Base-by-base conservation (phyloP, 2,888 invertebrate genomes). In the Thyatira batis region DNA sequence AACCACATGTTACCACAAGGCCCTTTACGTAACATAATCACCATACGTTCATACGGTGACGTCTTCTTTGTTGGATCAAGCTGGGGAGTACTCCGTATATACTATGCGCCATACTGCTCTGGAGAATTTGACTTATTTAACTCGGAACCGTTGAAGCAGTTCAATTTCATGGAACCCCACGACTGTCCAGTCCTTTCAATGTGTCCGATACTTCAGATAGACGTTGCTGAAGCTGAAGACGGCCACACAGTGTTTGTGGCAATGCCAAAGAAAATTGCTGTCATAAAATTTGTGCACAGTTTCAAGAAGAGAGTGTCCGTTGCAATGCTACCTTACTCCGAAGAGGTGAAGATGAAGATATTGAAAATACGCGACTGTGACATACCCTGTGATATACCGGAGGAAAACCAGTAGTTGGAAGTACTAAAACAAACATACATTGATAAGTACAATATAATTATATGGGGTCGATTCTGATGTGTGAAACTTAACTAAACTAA, bases 231-330 rank as follows among this genome's bases (percentile, higher is more conserved):
- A 67, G 59, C 63, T 0, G 76, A 80, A 39, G 73, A 80, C 0
- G 84, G 87, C 0, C 91, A 91, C 51, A 81, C 65, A 0, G 76
- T 91, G 0, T 56, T 88, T 1, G 82, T 88, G 0, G 89, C 79
- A 0, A 88, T 89, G 89, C 88, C 87, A 0, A 85, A 86, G 51
- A 88, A 89, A 61, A 76, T 91, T 9, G 84, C 81, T 0, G 66
- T 85, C 0, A 45, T 91, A 0, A 77, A 78, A n/a, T 89, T 82
- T 25, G 66, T 51, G 0, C 85, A 90, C 53, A 63, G 58, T 1
- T 81, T 80, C 27, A 75, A 78, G 46, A 52, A 66, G 3, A 65
- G 71, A 0, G 68, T 71, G 0, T 69, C 75, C 0, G 67, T 69
- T 1, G 78, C 80, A 0, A 59, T 85, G 58, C 50, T 81, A 11